Base-by-base conservation (phyloP, 2,888 invertebrate genomes). In the Hedya salicella region DNA sequence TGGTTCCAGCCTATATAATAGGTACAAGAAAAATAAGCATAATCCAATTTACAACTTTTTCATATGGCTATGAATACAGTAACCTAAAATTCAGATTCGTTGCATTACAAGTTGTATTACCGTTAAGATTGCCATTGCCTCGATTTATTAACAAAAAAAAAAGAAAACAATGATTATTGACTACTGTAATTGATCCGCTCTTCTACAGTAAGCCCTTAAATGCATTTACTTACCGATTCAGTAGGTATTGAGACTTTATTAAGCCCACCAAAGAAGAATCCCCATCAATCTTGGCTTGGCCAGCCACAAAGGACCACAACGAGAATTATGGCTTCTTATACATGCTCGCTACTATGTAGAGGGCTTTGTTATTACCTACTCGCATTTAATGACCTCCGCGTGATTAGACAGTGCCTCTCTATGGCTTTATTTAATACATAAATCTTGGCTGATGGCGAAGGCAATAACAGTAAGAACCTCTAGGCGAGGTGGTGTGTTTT, bases 301-400 rank as follows among this genome's bases (percentile, higher is more conserved):
- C 82, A 80, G 81, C 79, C 85, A 88, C 88, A 87, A 88, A 87
- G 85, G 85, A 87, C 79, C 84, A 80, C 79, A 85, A 86, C 85
- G 88, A 89, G 89, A 91, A 84, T 90, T 89, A 91, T 89, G 81
- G 82, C 78, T 83, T 82, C 87, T 86, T 87, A 88, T 86, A 82
- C 82, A 82, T 79, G 78, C 75, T 75, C 76, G 87, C 88, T 88
- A 92, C 91, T 91, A 91, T 90, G 91, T 92, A 84, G 82, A 72
- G 80, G 85, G 87, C 83, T 89, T 66, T 54, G 54, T 66, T 90
- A 91, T 87, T 86, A 82, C 89, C 87, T 86, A 82, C 89, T 86
- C 85, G 79, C 80, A 83, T 90, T 91, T 91, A 90, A 91, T 89
- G 88, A 83, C 84, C 80, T 73, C 74, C 66, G 70, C 79, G 82